Conservation (phyloP, 1,140 invertebrate species). For the Neomicropteryx cornuta region DNA sequence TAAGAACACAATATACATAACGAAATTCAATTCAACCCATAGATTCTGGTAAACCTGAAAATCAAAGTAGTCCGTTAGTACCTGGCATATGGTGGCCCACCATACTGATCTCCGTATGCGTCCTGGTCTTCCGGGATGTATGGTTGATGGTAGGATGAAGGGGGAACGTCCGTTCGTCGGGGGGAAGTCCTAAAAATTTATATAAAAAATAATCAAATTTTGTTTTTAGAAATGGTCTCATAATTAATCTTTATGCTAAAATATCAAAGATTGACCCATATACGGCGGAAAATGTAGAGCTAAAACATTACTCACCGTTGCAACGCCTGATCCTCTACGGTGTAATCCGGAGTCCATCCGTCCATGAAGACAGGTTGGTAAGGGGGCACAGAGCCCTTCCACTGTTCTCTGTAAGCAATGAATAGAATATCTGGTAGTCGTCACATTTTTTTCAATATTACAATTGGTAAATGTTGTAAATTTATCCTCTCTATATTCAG, state of each 20-base stretch:
- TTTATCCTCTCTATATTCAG: no score
- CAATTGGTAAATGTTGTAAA: constrained; percentile 3
- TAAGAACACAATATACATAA: not conserved
- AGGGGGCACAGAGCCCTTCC: constrained; percentile 69
- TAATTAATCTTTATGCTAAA: no score
- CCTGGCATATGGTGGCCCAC: constrained; percentile 28
- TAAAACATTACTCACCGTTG: no score
- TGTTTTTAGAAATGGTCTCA: no score
- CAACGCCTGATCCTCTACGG: constrained; percentile 54
- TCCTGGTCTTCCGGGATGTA: constrained; percentile 29
- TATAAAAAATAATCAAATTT: no score
- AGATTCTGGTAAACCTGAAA: no score
- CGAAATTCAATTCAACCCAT: no score
- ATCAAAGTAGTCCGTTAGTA: no score
- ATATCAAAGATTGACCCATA: no score
- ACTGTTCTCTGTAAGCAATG: constrained; percentile 61
- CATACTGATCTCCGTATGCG: constrained; percentile 29
- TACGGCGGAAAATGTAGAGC: no score
- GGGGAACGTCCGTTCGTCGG: constrained; percentile 18
- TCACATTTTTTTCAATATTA: constrained; percentile 1
- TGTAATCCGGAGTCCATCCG: constrained; percentile 86
- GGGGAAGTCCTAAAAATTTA: constrained; percentile 27
- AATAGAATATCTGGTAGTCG: not conserved
- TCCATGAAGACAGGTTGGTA: constrained; percentile 94
- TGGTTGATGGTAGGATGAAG: constrained; percentile 11